Percentiles rank a stretch among this genome's conserved stretches.
Evolutionary conservation across 2,113 vertebrate genomes (phyloP).

Genomic region (Lepus americanus): DNA sequence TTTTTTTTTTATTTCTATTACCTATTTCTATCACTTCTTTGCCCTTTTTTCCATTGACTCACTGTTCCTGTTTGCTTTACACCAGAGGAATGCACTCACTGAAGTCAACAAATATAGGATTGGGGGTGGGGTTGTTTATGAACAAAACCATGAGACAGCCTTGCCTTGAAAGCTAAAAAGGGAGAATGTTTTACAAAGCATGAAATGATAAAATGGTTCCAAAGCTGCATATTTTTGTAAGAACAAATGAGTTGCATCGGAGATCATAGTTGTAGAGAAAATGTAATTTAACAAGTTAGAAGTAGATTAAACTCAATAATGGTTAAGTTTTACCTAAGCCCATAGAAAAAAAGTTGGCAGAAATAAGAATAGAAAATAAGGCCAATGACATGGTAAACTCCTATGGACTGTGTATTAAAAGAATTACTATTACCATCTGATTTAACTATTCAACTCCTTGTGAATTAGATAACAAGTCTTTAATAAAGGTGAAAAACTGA

Average conservation of each 20-base stretch:
- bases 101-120: not conserved
- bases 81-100: not conserved
- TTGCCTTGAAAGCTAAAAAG: not conserved
- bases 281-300: not conserved
- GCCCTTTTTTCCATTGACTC: too few species aligned
- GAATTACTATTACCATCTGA: not conserved
- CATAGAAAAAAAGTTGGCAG: not conserved
- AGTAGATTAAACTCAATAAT: not conserved
- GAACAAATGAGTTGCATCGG: too few species aligned
- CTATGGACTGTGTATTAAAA: too few species aligned
- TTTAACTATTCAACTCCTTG: too few species aligned
- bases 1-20: too few species aligned
- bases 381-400: not conserved
- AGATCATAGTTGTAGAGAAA: not conserved
- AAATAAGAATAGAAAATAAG: not conserved
- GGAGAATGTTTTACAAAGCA: not conserved
- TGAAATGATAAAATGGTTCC: not conserved
- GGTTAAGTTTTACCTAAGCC: not conserved
- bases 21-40: not conserved
- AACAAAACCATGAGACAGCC: not conserved
- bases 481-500: not conserved
- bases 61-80: not conserved
- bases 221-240: not conserved
- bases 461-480: not conserved
- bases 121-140: too few species aligned